phyloP scores from a whole-genome alignment of 1,140 invertebrate species.

The Cydia amplana region DNA sequence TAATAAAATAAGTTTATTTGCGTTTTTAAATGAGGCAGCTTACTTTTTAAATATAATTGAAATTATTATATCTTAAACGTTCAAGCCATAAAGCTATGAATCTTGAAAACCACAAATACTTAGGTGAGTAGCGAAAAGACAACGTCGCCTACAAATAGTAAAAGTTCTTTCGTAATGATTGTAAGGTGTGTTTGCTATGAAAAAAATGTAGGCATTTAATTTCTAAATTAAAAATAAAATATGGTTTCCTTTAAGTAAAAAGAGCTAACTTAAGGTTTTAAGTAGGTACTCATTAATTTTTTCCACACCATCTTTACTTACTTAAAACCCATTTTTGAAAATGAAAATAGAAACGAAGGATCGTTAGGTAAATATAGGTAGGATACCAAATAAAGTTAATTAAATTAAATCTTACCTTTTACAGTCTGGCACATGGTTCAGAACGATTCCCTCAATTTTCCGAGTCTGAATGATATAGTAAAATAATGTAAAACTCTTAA shows the following conservation, averaged over 20 bases:
- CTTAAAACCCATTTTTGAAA: too few relatives aligned
- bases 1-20: not conserved
- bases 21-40: not conserved
- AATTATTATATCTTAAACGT: too few relatives aligned
- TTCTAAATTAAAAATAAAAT: too few relatives aligned
- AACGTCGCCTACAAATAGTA: not conserved
- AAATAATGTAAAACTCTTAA: constrained; percentile 59
- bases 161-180: not conserved
- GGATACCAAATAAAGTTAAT: not conserved
- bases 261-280: too few relatives aligned
- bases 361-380: not conserved
- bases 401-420: constrained; percentile 43
- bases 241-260: too few relatives aligned
- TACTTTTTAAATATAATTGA: too few relatives aligned
- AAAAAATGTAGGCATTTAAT: not conserved
- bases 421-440: constrained; percentile 52
- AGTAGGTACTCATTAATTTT: too few relatives aligned
- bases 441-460: constrained; percentile 40
- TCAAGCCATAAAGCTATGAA: too few relatives aligned
- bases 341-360: too few relatives aligned
- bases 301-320: too few relatives aligned
- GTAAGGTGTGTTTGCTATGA: not conserved
- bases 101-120: too few relatives aligned
- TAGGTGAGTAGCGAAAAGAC: too few relatives aligned
- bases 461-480: constrained; percentile 50